Evolutionary conservation across 2,797 vertebrate species (phyloP), one percentile per base, ranked within the genome.

Genomic region (Etheostoma nigrum): DNA sequence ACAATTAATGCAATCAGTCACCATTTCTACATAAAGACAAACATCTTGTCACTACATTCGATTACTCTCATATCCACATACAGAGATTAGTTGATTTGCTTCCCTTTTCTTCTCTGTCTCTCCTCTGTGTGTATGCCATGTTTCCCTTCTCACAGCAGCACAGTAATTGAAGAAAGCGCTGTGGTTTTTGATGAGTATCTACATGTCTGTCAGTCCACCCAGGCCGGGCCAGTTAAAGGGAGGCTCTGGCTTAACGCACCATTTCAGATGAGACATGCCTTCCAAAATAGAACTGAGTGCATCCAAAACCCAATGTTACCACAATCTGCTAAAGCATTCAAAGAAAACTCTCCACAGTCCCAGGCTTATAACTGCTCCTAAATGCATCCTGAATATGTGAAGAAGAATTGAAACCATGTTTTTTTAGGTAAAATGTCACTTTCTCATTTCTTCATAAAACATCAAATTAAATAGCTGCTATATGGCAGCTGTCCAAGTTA

Each of bases 171-270:
- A 75, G 71, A 74, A 47, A 40, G 45, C 33, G 33, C 5, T 70
- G 79, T 72, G 83, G 84, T 74, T 78, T 83, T 27, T 82, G 88
- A 83, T 82, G 82, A 21, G 53, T 81, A 79, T 85, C 65, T 79
- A 15, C 58, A 47, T 60, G 44, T 65, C 25, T 78, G 25, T 69
- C 49, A 30, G 69, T 77, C 55, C 62, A 62, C 10, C 44, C 21
- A 2, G 58, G 71, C 67, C 55, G 15, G 25, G 55, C 40, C 4
- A 7, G 30, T 58, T 67, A 60, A 70, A 78, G 69, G 75, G 78
- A 84, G 80, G 78, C 59, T 81, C 76, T 10, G 1, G 65, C 67
- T 78, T 78, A 48, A 84, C 2, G 63, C 65, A 23, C 25, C 40
- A 69, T 83, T 82, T 84, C 59, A 70, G 49, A 74, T 71, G 72